Conservation (phyloP, 2,888 invertebrate genomes). For the Kryphioiulus occultus region DNA sequence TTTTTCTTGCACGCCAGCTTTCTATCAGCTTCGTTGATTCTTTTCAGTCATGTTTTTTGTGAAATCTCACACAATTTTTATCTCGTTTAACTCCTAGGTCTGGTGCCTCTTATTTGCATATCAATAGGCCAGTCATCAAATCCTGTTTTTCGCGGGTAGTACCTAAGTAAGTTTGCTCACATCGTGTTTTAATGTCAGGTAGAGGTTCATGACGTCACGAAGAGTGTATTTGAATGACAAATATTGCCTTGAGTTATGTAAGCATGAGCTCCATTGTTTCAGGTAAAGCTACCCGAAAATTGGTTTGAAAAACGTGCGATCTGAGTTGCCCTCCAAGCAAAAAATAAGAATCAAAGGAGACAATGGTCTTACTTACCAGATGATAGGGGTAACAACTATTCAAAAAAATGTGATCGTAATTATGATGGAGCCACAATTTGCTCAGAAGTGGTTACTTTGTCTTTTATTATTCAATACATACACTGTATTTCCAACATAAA, state of each 20-base stretch:
- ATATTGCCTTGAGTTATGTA: slow-evolving; percentile 18
- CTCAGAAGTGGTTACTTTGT: too few relatives aligned
- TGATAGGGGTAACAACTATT: too few relatives aligned
- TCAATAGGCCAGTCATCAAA: neutral
- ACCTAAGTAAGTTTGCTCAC: neutral
- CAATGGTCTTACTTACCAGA: neutral
- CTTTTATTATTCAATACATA: too few relatives aligned
- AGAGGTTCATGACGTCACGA: slow-evolving; percentile 8
- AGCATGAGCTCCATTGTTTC: neutral
- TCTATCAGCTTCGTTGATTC: neutral
- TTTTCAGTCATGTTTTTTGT: neutral
- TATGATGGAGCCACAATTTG: neutral
- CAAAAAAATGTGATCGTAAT: too few relatives aligned
- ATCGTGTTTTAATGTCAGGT: neutral
- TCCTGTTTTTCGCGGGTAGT: neutral
- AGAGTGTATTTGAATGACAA: slow-evolving; percentile 17
- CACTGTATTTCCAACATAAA: too few relatives aligned
- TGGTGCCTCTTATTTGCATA: neutral
- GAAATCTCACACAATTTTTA: neutral
- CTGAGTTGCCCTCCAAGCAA: neutral
- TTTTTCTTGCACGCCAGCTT: too few relatives aligned
- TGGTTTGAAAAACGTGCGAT: neutral
- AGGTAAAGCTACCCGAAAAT: neutral
- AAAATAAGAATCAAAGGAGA: neutral
- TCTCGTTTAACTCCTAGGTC: neutral